Conservation (phyloP, 2,888 invertebrate species). For the Osmoderma eremita region DNA sequence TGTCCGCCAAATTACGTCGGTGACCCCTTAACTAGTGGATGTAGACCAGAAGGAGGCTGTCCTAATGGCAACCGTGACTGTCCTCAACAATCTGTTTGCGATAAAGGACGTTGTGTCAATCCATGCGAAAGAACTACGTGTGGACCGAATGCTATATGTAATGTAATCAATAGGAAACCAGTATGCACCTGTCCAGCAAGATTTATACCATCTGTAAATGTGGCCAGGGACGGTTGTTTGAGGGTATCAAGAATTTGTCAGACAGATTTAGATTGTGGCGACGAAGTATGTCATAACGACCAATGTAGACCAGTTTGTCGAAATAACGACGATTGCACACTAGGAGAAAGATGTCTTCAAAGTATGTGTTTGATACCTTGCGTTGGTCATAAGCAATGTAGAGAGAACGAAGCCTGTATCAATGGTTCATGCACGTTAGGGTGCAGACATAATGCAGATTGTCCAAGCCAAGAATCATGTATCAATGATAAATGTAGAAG, state of each 20-base stretch:
- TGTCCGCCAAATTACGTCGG: slow-evolving; percentile 82
- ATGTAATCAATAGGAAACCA: slow-evolving; percentile 78
- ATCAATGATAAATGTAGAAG: slow-evolving; percentile 85
- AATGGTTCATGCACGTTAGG: slow-evolving; percentile 83
- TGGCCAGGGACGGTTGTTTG: slow-evolving; percentile 76
- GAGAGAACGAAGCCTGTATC: slow-evolving; percentile 81
- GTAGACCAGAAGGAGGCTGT: slow-evolving; percentile 81
- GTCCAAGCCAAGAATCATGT: slow-evolving; percentile 80
- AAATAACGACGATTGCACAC: slow-evolving; percentile 79
- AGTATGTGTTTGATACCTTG: slow-evolving; percentile 85
- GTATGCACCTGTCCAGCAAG: slow-evolving; percentile 82
- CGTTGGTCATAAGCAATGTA: slow-evolving; percentile 83
- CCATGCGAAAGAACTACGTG: slow-evolving; percentile 82
- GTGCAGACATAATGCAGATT: slow-evolving; percentile 86
- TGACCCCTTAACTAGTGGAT: slow-evolving; percentile 80
- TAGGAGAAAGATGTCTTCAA: slow-evolving; percentile 80
- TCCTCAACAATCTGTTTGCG: slow-evolving; percentile 78
- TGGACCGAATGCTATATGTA: slow-evolving; percentile 83
- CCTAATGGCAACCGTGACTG: slow-evolving; percentile 78
- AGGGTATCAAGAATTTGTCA: slow-evolving; percentile 74
- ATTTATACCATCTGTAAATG: slow-evolving; percentile 75
- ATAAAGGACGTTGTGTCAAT: slow-evolving; percentile 77
- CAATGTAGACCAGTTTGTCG: slow-evolving; percentile 87
- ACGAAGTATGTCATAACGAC: slow-evolving; percentile 81
- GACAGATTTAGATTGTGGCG: slow-evolving; percentile 80